Percentiles rank a stretch among this genome's conserved stretches.
These are phyloP conservation scores for Pluvialis apricaria DNA, from an alignment of 2,113 vertebrate genomes.

Conservation along the genomic window DNA sequence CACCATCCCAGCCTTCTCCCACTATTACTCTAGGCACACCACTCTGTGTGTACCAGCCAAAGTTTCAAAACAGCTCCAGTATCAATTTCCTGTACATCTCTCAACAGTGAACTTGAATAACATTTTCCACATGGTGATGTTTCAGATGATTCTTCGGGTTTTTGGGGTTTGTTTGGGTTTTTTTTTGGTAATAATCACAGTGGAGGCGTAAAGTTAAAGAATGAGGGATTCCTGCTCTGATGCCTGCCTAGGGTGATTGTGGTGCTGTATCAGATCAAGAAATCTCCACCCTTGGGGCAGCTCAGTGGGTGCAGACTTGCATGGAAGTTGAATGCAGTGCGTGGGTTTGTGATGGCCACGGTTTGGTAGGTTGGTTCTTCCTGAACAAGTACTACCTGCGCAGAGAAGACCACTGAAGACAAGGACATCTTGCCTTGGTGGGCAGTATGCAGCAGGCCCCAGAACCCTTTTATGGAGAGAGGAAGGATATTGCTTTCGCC, in stretches of 20 bases:
- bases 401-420: background rate
- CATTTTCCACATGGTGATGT: background rate
- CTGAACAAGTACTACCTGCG: background rate
- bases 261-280: background rate
- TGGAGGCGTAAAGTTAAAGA: background rate
- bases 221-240: background rate
- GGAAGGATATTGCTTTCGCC: background rate
- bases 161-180: background rate
- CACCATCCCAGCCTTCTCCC: background rate
- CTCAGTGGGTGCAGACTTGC: background rate
- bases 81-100: background rate
- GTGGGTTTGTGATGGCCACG: rapidly evolving
- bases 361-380: background rate
- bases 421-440: background rate
- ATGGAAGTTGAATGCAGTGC: background rate
- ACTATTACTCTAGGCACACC: background rate
- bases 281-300: background rate
- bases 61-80: background rate
- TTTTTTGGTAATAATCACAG: background rate
- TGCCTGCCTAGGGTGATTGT: background rate
- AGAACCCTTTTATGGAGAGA: background rate
- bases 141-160: background rate
- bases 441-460: background rate
- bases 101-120: background rate
- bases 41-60: background rate